These are phyloP conservation scores for Acridotheres tristis DNA, from an alignment of 2,797 vertebrate genomes.

Conservation along the genomic window DNA sequence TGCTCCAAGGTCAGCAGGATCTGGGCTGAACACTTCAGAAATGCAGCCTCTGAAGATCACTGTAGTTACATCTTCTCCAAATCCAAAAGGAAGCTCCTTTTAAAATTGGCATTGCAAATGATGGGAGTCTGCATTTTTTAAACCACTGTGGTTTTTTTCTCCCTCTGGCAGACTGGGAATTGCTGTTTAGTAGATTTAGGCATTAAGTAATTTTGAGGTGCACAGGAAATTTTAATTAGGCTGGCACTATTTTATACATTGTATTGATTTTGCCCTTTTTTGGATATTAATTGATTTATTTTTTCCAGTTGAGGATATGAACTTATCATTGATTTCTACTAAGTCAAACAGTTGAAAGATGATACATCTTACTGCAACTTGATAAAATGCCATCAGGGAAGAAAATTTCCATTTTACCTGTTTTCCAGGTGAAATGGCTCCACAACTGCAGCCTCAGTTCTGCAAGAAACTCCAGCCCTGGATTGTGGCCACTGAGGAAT, in stretches of 20 bases:
- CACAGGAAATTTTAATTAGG: conserved; percentile 12
- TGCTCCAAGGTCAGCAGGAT: background rate
- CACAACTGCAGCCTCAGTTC: background rate
- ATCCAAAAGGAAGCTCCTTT: background rate
- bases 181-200: background rate
- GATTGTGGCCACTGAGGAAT: background rate
- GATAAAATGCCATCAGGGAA: background rate
- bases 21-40: background rate
- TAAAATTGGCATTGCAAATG: background rate
- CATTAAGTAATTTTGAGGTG: background rate
- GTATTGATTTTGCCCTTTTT: background rate
- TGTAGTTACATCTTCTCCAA: background rate
- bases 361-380: background rate
- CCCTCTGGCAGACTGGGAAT: background rate
- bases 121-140: background rate
- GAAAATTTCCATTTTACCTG: background rate
- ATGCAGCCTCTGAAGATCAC: background rate
- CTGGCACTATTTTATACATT: background rate
- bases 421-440: background rate
- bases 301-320: background rate
- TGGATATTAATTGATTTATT: conserved; percentile 10
- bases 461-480: background rate
- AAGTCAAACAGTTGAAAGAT: background rate
- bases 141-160: rapidly evolving
- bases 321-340: conserved; percentile 24